Percentiles rank a stretch among this genome's conserved stretches.
phyloP scores from a whole-genome alignment of 37 sponge, comb jelly and placozoan genomes.

The Geodia barretti region DNA sequence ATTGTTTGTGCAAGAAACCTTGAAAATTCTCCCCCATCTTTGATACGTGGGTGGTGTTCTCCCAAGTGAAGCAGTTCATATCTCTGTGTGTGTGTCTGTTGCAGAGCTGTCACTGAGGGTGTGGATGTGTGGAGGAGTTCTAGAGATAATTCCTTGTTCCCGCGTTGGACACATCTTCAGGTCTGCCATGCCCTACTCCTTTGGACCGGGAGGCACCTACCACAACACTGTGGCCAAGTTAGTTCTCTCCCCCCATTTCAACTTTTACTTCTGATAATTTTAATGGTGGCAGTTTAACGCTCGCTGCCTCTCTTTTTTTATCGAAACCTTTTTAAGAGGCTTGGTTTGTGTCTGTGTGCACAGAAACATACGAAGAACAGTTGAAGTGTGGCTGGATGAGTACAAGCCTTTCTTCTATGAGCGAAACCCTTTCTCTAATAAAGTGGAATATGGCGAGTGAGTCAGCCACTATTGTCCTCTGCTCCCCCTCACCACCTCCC shows the following conservation, averaged over 20 bases:
- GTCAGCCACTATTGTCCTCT: constrained; percentile 10
- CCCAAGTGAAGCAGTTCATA: too few relatives aligned
- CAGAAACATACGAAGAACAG: constrained; percentile 71
- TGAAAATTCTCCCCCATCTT: too few relatives aligned
- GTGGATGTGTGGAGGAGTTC: constrained; percentile 88
- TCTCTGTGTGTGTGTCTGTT: background rate
- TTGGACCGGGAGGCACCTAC: constrained; percentile 63
- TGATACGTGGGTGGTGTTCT: too few relatives aligned
- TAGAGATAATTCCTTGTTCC: constrained; percentile 91
- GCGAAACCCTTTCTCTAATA: constrained; percentile 34
- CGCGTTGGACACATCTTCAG: constrained; percentile 90
- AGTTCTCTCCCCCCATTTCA: too few relatives aligned
- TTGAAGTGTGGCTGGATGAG: constrained; percentile 89
- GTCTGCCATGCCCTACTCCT: constrained; percentile 70
- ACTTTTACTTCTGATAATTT: too few relatives aligned
- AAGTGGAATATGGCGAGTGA: constrained; percentile 56
- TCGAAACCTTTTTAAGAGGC: too few relatives aligned
- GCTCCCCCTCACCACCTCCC: background rate
- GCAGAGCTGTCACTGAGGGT: constrained; percentile 51
- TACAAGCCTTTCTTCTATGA: constrained; percentile 80
- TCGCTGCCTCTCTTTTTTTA: too few relatives aligned
- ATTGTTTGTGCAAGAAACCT: too few relatives aligned
- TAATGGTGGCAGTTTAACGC: too few relatives aligned
- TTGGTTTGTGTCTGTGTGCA: too few relatives aligned
- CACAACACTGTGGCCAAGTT: constrained; percentile 59